Conservation (phyloP, 2,113 vertebrate genomes). For the Alligator mississippiensis region DNA sequence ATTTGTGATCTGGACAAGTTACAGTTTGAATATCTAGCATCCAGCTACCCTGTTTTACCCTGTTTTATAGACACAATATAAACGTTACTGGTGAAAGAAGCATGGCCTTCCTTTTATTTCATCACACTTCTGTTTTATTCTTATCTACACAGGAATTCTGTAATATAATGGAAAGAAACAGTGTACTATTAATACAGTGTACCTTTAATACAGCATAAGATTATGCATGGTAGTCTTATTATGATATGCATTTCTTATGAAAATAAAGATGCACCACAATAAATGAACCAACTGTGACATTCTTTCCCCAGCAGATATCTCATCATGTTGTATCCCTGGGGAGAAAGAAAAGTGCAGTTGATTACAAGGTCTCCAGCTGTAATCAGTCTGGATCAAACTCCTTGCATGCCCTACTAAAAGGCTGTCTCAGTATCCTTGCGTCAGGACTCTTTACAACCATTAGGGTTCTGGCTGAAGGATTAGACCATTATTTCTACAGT, state of each 20-base stretch:
- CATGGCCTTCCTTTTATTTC: neutral
- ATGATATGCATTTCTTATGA: neutral
- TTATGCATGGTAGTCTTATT: neutral
- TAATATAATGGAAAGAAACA: neutral
- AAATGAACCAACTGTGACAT: neutral
- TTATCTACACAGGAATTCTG: neutral
- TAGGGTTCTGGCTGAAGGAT: neutral
- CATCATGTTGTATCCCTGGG: neutral
- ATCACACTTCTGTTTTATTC: neutral
- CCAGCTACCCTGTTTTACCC: neutral
- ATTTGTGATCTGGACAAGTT: neutral
- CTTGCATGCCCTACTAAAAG: neutral
- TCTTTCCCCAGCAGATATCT: slow-evolving; percentile 29
- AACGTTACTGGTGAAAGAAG: neutral
- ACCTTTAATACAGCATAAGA: neutral
- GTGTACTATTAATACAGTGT: neutral
- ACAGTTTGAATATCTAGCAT: neutral
- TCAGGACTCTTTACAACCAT: slow-evolving; percentile 22
- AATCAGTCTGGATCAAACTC: slow-evolving; percentile 39
- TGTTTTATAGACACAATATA: neutral
- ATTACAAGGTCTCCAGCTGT: slow-evolving; percentile 60
- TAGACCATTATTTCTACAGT: neutral
- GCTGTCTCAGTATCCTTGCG: slow-evolving; percentile 43
- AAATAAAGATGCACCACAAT: slow-evolving; percentile 24
- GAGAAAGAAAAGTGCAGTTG: accelerated